These are phyloP conservation scores for Rhopalosiphum nymphaeae DNA, from an alignment of 2,888 invertebrate genomes.

Conservation along the genomic window DNA sequence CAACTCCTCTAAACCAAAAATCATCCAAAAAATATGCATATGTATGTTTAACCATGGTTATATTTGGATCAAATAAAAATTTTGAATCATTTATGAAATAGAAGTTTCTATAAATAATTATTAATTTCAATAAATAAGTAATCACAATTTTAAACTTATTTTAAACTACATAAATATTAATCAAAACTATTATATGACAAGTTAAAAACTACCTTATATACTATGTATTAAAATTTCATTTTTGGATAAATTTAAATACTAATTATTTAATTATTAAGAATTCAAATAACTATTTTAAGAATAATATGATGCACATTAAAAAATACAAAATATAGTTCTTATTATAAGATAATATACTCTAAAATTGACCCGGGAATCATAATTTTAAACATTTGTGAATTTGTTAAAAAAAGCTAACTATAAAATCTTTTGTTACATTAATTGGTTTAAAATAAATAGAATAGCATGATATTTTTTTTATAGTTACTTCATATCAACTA, in stretches of 20 bases:
- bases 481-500: constrained; percentile 50
- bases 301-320: background rate
- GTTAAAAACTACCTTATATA: no score
- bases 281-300: no score
- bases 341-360: background rate
- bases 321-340: background rate
- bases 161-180: no score
- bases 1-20: constrained; percentile 52
- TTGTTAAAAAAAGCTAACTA: no score
- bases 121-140: background rate
- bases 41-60: constrained; percentile 11
- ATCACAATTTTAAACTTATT: background rate
- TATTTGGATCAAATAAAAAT: constrained; percentile 24
- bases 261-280: no score
- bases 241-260: no score
- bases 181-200: no score
- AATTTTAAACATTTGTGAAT: no score
- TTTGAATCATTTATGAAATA: constrained; percentile 23
- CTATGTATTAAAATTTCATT: no score
- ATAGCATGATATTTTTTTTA: background rate
- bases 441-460: background rate
- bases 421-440: background rate
- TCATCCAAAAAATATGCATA: constrained; percentile 48
- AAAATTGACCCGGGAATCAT: background rate
- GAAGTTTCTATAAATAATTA: constrained; percentile 39